Evolutionary conservation across 2,888 invertebrate species (phyloP), one percentile per base, ranked within the genome.

Genomic region (Pasiphila rectangulata): DNA sequence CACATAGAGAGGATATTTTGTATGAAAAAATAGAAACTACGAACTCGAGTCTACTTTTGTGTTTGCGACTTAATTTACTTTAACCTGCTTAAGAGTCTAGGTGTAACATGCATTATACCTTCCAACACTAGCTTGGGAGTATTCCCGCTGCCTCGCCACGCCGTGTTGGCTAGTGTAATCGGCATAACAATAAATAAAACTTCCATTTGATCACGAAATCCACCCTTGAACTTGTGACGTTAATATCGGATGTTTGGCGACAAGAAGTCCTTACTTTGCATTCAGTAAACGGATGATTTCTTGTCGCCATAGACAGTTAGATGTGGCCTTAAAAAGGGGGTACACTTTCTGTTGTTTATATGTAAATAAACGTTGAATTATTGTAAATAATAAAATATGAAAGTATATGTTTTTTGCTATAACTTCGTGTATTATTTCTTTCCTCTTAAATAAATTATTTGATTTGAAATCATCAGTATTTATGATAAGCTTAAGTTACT

Each of bases 311-410:
- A 53, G 56, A 85, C 86, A 85, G 86, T 80, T 63, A 62, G 73
- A 71, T 76, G 79, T 81, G 79, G 80, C 83, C 83, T 82, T 83
- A 79, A 40, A 20, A n/a, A 57, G 55, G 75, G 61, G 70, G 71
- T 74, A 75, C 82, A 79, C 76, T 79, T 72, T 69, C 86, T 86
- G 85, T 83, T 88, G 86, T 88, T 86, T 79, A 87, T 85, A 86
- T 87, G 87, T 87, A 88, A 86, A 88, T 87, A 87, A 87, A 86
- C 84, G 86, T 88, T 87, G 77, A 84, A 83, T 75, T 84, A 85
- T 88, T 87, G 86, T 87, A 88, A 83, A 86, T 85, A 86, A 83
- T 83, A 78, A 83, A 83, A 83, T 68, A 83, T 83, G 81, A 79
- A 83, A 84, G 30, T 32, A 81, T 84, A 85, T 86, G 87, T 88